phyloP scores from a whole-genome alignment of 1,140 invertebrate genomes.

The Watersipora subatra region DNA sequence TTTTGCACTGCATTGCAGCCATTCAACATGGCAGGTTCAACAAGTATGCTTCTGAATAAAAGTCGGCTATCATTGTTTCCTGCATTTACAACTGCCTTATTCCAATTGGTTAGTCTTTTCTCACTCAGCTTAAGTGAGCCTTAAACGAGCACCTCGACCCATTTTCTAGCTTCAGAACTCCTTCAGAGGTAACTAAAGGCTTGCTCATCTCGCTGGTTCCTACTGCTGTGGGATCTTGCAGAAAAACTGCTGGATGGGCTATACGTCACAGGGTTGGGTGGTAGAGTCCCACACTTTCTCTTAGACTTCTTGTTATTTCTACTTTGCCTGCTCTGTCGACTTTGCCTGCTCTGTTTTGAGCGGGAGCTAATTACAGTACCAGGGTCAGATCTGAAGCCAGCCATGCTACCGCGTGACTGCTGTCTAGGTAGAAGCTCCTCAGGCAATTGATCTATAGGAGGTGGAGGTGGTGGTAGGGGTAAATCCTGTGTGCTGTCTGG shows the following conservation, averaged over 20 bases:
- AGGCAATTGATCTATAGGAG: background rate
- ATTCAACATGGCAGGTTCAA: no score
- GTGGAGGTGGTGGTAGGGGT: background rate
- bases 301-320: no score
- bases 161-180: no score
- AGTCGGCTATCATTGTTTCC: no score
- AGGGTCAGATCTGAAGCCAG: background rate
- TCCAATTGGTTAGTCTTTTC: no score
- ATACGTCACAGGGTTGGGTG: background rate
- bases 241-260: background rate
- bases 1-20: no score
- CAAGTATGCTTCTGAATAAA: no score
- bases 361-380: background rate
- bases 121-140: no score
- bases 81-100: no score
- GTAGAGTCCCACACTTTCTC: background rate
- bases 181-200: no score
- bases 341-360: background rate
- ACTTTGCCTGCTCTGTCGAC: background rate
- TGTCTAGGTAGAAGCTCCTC: background rate
- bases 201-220: background rate
- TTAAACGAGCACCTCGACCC: no score
- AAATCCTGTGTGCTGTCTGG: background rate
- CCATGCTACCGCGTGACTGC: background rate
- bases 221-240: background rate